Evolutionary conservation across 2,113 vertebrate species (phyloP), one percentile per base, ranked within the genome.

Genomic region (Cyanoramphus novaezelandiae): DNA sequence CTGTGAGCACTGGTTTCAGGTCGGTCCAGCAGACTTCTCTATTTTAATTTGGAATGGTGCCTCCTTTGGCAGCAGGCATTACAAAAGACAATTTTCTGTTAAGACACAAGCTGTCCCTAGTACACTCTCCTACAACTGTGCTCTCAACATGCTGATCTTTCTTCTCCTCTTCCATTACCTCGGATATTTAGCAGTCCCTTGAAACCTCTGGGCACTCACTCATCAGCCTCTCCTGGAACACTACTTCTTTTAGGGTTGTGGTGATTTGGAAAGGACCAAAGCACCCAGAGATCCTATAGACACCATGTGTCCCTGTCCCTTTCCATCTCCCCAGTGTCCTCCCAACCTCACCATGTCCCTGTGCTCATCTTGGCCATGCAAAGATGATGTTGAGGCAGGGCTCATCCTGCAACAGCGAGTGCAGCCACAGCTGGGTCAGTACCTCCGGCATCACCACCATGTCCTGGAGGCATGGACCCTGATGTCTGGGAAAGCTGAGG

Each of bases 11-110:
- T 67, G 55, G 3, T 67, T 95, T 85, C 49, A 79, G 41, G 67
- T 11, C 1, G 79, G 23, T 70, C 82, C 68, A 67, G 10, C 21
- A 69, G 44, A 85, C 83, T 92, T 92, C 79, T 88, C 70, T 55
- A 20, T 25, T 96, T 88, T 71, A 39, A 92, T 77, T 87, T 80
- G 91, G 80, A 92, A 92, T 74, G 72, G 43, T 79, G 86, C 37
- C 27, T 91, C 29, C 71, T 86, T 88, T 87, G 76, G 78, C 91
- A 94, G 50, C 80, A 92, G 96, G 57, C 76, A 82, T 93, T 47
- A 27, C 62, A 85, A 68, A 76, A 88, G 60, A 49, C 47, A 88
- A 39, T 69, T 96, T 94, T 86, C 86, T 57, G 17, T 90, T 95
- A 94, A 88, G 52, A 68, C 88, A 78, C 53, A 79, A 41, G 23